A percentile compares a stretch with the other conserved stretches of the same genome.
Evolutionary conservation across 2,888 invertebrate species (phyloP).

Genomic region (Dynastes hyllus): DNA sequence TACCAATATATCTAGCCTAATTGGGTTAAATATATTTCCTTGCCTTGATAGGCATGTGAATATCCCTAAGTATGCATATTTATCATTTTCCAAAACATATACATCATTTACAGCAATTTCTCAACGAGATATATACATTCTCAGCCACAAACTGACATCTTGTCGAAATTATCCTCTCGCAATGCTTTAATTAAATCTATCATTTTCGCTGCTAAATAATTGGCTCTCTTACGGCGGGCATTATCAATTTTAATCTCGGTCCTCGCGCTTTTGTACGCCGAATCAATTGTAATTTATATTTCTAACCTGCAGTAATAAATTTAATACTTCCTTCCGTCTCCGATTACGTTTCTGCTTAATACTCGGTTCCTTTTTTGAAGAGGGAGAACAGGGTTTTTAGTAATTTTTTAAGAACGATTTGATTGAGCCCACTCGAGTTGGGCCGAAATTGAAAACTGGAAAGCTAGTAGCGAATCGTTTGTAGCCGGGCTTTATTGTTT

Average conservation of each 20-base stretch:
- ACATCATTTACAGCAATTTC: no score
- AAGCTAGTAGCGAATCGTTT: not conserved
- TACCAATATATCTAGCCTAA: no score
- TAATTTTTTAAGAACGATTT: conserved; percentile 10
- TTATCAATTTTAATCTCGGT: conserved; percentile 7
- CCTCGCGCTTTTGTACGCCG: not conserved
- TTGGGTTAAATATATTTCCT: no score
- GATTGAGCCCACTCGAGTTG: not conserved
- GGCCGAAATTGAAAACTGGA: not conserved
- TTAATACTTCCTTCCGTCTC: conserved; percentile 14
- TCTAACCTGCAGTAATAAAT: conserved; percentile 38
- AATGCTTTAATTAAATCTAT: conserved; percentile 1
- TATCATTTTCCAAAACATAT: no score
- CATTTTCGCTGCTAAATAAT: not conserved
- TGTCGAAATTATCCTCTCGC: no score
- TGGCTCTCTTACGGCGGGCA: not conserved
- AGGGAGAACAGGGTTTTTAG: no score
- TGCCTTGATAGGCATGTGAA: no score
- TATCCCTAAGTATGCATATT: no score
- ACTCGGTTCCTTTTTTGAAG: not conserved
- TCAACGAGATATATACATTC: no score
- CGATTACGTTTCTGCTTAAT: conserved; percentile 7
- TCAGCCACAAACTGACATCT: no score
- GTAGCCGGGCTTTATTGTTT: not conserved
- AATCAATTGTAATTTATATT: conserved; percentile 39